Base-by-base conservation (phyloP, 2,113 vertebrate species). In the Lagenorhynchus albirostris region DNA sequence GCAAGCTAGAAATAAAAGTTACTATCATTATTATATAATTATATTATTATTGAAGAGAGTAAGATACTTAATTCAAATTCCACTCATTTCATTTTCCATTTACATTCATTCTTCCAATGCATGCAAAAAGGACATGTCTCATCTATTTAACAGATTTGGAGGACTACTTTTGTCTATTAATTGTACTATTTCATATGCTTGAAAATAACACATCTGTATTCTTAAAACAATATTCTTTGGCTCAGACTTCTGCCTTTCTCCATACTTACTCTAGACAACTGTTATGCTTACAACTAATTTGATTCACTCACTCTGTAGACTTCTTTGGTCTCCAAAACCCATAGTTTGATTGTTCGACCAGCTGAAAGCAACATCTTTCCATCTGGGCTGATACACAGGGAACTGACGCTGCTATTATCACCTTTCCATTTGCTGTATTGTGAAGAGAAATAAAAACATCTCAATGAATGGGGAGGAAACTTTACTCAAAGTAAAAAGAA, bases 291-390 rank as follows among this genome's bases (percentile, higher is more conserved):
- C 3, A 65, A 97, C 31, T 81, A 94, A 89, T 94, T 36, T 77
- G 80, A 98, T 81, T 71, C 94, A 98, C 99, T 99, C 98, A 99
- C 99, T 99, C 99, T 99, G 98, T 99, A 99, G 98, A 99, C 98
- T 99, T 99, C 99, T 99, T 99, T 99, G 98, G 99, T 99, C 98
- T 99, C 99, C 99, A 99, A 98, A 99, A 99, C 99, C 99, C 99
- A 99, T 98, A 99, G 99, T 98, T 99, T 99, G 99, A 99, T 99
- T 86, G 98, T 98, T 98, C 99, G 99, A 95, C 99, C 99, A 0
- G 99, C 99, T 91, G 99, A 99, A 63, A 99, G 99, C 97, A 99
- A 98, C 98, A 99, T 99, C 97, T 99, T 99, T 55, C 99, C 99
- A 97, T 99, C 99, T 63, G 99, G 99, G 98, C 99, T 99, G 98